These are phyloP conservation scores for Dreissena polymorpha DNA, from an alignment of 1,140 invertebrate species.

Conservation along the genomic window DNA sequence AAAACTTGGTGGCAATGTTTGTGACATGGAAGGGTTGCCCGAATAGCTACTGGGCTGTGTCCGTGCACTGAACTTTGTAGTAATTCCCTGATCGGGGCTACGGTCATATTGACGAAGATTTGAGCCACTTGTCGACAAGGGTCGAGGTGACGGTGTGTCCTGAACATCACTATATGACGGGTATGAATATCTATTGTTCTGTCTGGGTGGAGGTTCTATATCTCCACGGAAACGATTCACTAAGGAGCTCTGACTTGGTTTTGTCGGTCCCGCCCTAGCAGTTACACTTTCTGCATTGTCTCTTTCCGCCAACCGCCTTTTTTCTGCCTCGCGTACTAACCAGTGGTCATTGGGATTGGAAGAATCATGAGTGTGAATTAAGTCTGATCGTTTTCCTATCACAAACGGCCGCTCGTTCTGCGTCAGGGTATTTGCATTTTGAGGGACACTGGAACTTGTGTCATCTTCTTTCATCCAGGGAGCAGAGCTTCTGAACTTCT, in stretches of 20 bases:
- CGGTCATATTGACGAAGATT: conserved; percentile 14
- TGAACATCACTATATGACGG: conserved; percentile 26
- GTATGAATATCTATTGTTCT: conserved; percentile 44
- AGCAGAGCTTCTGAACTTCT: conserved; percentile 57
- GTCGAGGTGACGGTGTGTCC: conserved; percentile 35
- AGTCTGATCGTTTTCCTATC: conserved; percentile 49
- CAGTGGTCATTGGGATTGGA: conserved; percentile 75
- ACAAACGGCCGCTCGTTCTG: conserved; percentile 36
- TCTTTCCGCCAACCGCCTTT: conserved; percentile 81
- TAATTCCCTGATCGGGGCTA: conserved; percentile 15
- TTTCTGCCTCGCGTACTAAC: conserved; percentile 91
- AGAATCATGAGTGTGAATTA: conserved; percentile 55
- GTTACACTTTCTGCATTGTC: conserved; percentile 44
- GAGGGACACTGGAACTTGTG: no score
- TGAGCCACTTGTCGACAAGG: conserved; percentile 19
- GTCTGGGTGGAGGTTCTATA: conserved; percentile 22
- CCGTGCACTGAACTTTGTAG: conserved; percentile 61
- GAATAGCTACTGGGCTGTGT: conserved; percentile 45
- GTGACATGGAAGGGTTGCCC: conserved; percentile 56
- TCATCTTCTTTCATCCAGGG: conserved; percentile 64
- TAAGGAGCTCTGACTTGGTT: conserved; percentile 62
- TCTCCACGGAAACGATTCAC: conserved; percentile 67
- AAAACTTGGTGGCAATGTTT: conserved; percentile 62
- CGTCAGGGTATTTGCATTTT: not conserved
- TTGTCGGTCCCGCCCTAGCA: conserved; percentile 66